phyloP scores from a whole-genome alignment of 2,113 vertebrate genomes.

The Phyllopteryx taeniolatus region DNA sequence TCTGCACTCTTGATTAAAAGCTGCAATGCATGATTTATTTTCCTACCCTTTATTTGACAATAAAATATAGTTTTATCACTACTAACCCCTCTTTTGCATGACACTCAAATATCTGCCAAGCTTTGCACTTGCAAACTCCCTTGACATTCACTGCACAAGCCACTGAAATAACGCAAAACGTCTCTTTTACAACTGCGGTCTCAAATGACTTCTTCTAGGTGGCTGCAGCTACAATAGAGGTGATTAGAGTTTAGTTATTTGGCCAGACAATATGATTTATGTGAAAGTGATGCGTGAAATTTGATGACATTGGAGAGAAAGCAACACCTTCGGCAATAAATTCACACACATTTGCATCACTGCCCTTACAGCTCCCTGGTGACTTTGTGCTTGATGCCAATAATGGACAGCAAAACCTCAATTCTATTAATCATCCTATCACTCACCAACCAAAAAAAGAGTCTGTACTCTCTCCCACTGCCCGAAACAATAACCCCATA shows the following conservation, averaged over 20 bases:
- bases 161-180: slow-evolving; percentile 8
- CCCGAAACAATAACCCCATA: slow-evolving; percentile 56
- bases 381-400: slow-evolving; percentile 47
- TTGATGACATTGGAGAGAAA: slow-evolving; percentile 10
- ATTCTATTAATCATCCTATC: slow-evolving; percentile 47
- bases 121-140: not conserved
- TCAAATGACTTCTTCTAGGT: not conserved
- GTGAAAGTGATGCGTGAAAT: slow-evolving; percentile 1
- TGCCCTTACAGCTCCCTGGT: slow-evolving; percentile 23
- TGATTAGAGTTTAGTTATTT: slow-evolving; percentile 19
- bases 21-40: slow-evolving; percentile 2
- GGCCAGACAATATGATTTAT: slow-evolving; percentile 1
- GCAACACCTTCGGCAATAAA: slow-evolving; percentile 12
- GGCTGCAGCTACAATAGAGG: not conserved
- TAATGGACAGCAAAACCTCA: slow-evolving; percentile 28
- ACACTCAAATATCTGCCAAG: slow-evolving; percentile 2
- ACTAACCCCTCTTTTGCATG: slow-evolving; percentile 4
- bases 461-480: slow-evolving; percentile 31
- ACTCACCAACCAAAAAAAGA: slow-evolving; percentile 24
- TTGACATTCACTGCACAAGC: not conserved
- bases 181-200: slow-evolving; percentile 1
- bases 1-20: slow-evolving; percentile 2
- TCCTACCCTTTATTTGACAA: not conserved
- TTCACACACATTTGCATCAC: slow-evolving; percentile 26
- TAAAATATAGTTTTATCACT: slow-evolving; percentile 7